A percentile compares a stretch with the other conserved stretches of the same genome.
Conservation (phyloP, 2,113 vertebrate genomes). For the Lagopus leucura region DNA sequence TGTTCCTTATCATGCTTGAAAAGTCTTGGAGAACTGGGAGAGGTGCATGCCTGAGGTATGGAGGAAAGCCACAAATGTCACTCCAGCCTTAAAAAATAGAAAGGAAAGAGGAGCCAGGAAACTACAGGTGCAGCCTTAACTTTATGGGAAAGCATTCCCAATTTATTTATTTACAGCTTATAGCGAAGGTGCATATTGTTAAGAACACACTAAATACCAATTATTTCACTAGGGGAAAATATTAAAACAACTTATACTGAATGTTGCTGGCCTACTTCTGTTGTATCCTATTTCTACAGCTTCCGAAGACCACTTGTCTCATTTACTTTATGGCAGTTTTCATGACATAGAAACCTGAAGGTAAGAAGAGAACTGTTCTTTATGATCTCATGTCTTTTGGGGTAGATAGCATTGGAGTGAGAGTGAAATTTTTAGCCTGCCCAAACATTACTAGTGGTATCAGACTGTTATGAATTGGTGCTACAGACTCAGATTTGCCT, state of each 20-base stretch:
- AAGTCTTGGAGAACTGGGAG: no score
- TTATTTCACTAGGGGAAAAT: background rate
- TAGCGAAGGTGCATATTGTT: background rate
- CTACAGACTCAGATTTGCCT: background rate
- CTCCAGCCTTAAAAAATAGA: no score
- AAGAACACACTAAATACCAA: background rate
- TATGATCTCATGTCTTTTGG: background rate
- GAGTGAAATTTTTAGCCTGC: background rate
- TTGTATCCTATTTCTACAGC: background rate
- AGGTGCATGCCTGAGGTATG: no score
- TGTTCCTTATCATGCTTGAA: no score
- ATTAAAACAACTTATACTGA: rapidly evolving
- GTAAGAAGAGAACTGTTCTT: background rate
- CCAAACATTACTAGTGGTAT: background rate
- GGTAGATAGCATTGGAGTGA: background rate
- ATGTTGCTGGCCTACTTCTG: background rate
- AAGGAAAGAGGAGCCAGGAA: no score
- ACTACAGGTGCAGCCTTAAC: no score
- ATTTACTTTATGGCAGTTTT: background rate
- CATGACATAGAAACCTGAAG: background rate
- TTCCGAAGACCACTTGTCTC: background rate
- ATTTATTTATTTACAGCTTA: background rate
- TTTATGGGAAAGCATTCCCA: no score
- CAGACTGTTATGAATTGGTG: background rate
- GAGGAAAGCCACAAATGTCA: no score